Conservation (phyloP, 2,888 invertebrate species). For the Acanthosepion lycidas region DNA sequence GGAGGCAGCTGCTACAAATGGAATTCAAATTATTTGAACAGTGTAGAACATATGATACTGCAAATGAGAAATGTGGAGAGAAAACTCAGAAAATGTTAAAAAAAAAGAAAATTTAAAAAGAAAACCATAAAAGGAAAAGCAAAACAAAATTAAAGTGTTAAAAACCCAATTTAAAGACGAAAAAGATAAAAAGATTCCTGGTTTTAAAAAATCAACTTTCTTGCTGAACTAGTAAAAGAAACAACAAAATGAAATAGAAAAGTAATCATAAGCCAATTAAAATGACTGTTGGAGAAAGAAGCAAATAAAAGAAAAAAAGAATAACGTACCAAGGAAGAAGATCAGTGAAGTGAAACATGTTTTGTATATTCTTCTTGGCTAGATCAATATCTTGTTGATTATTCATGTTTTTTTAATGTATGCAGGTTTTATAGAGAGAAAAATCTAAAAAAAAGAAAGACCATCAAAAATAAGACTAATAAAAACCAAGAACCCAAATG, state of each 20-base stretch:
- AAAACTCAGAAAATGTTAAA: not conserved
- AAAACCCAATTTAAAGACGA: not conserved
- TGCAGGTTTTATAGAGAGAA: not conserved
- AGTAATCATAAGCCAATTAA: not conserved
- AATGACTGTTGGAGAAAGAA: not conserved
- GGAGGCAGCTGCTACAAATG: slow-evolving; percentile 6
- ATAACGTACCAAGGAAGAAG: not conserved
- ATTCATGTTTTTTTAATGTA: not conserved
- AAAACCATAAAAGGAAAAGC: not conserved
- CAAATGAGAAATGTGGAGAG: not conserved
- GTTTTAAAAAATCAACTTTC: not conserved
- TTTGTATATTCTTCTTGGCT: not conserved
- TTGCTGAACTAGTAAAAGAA: not conserved
- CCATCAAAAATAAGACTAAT: not conserved
- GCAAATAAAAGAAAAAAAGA: not conserved
- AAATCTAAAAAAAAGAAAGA: not conserved
- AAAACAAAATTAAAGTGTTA: not conserved
- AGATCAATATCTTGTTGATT: not conserved
- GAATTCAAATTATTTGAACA: not conserved
- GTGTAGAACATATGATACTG: not conserved
- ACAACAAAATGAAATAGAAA: not conserved
- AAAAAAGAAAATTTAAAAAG: not conserved
- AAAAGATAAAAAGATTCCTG: not conserved
- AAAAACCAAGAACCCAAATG: not conserved
- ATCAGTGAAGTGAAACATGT: slow-evolving; percentile 2